phyloP scores from a whole-genome alignment of 2,888 invertebrate species.

The Agonopterix arenella region DNA sequence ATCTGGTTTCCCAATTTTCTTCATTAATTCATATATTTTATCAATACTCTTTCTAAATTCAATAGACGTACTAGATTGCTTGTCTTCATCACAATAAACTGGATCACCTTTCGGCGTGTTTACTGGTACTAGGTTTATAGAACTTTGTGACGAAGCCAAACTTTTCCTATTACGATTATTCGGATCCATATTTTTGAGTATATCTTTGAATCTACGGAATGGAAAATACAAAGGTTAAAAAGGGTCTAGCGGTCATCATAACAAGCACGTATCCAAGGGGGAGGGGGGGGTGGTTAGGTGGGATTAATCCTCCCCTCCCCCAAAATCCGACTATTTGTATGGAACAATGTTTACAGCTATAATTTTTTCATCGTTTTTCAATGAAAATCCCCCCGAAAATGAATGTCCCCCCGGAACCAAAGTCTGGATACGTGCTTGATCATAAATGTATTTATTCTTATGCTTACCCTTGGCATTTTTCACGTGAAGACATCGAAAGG shows the following conservation, averaged over 20 bases:
- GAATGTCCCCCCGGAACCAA: too few relatives aligned
- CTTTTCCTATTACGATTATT: constrained; percentile 3
- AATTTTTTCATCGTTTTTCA: too few relatives aligned
- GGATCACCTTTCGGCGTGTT: constrained; percentile 18
- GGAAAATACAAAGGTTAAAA: neutral
- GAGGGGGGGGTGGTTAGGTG: too few relatives aligned
- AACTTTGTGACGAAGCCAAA: constrained; percentile 6
- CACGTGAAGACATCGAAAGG: neutral
- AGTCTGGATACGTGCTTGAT: too few relatives aligned
- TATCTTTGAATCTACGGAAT: neutral
- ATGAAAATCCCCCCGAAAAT: too few relatives aligned
- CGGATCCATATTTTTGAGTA: constrained; percentile 3
- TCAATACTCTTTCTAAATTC: constrained; percentile 61
- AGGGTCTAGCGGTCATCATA: neutral
- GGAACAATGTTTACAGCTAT: too few relatives aligned
- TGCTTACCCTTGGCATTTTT: neutral
- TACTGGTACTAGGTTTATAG: constrained; percentile 13
- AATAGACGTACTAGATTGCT: constrained; percentile 25
- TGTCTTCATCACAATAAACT: constrained; percentile 13
- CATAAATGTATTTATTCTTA: neutral
- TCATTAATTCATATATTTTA: constrained; percentile 57
- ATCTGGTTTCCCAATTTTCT: constrained; percentile 32
- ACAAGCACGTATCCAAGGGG: too few relatives aligned
- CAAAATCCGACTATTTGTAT: too few relatives aligned
- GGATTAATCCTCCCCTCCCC: too few relatives aligned